Evolutionary conservation across 2,797 vertebrate species (phyloP), one percentile per base, ranked within the genome.

Genomic region (Hippoglossus hippoglossus): DNA sequence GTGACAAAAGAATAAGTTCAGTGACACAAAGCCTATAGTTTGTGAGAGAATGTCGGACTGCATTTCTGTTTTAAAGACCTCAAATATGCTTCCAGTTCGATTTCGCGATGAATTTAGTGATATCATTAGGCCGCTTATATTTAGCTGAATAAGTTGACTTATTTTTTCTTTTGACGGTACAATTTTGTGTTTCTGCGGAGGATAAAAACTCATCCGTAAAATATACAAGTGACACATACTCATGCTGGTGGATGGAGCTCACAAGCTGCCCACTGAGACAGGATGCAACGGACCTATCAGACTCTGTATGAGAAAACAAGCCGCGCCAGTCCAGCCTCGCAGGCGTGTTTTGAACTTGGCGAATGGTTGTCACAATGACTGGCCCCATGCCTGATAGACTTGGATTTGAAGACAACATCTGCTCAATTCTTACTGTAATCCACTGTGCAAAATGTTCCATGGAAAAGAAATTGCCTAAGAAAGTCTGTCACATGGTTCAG

Each of bases 311-410:
- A 71, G 73, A 75, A 82, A 87, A 86, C 82, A 86, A 80, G 57
- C 53, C 74, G 63, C 61, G 46, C 22, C 57, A 64, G 61, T 58
- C 39, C 58, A 54, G 55, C 73, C 70, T 86, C 71, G 39, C 63
- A 75, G 61, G 47, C 75, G 63, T 65, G 74, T 81, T 86, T 81
- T 78, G 12, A 75, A 83, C 63, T 80, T 81, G 76, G 82, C 56
- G 63, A 70, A 77, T 58, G 64, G 21, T 71, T 54, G 73, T 83
- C 73, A 89, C 80, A 86, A 88, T 89, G 88, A 81, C 67, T 87
- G 87, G 87, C 87, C 65, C 46, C 50, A 6, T 71, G 74, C 87
- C 87, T 63, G 82, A 83, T 72, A 39, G 67, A 73, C 67, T 34
- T 1, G 63, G 82, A 87, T 85, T 83, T 87, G 64, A 67, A 55